Percentiles rank a stretch among this genome's conserved stretches.
phyloP scores from a whole-genome alignment of 2,888 invertebrate species.

The Emmelina monodactyla region DNA sequence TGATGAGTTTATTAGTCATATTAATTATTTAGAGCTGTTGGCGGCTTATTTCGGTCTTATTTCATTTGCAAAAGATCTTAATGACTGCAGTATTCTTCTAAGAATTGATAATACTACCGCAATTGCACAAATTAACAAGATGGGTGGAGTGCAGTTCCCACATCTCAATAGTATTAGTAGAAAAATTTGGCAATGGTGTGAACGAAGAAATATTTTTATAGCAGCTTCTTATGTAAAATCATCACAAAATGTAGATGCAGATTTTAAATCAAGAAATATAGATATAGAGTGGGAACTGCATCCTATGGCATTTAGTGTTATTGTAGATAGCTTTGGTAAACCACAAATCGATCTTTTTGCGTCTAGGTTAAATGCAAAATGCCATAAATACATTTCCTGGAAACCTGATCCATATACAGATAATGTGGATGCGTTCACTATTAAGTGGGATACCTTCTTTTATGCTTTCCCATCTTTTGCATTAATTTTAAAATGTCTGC shows the following conservation, averaged over 20 bases:
- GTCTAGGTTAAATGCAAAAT: too few species aligned
- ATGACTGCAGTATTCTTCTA: not conserved
- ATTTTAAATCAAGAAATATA: not conserved
- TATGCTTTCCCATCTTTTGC: too few species aligned
- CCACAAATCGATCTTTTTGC: not conserved
- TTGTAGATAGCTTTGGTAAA: not conserved
- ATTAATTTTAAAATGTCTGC: not conserved
- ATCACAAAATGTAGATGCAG: not conserved
- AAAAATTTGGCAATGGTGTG: not conserved
- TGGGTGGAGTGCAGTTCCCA: not conserved
- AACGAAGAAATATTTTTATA: not conserved
- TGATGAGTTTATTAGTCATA: too few species aligned
- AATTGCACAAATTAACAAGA: not conserved
- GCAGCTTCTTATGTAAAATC: not conserved
- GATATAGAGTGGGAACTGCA: not conserved
- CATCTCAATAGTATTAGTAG: not conserved
- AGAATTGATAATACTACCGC: slow-evolving; percentile 2
- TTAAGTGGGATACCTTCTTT: too few species aligned
- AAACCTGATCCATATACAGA: too few species aligned
- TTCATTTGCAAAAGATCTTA: not conserved
- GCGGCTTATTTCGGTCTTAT: not conserved
- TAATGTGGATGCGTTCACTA: too few species aligned
- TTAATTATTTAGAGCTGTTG: not conserved
- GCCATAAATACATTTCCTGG: too few species aligned
- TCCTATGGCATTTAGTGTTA: not conserved